phyloP scores from a whole-genome alignment of 2,888 invertebrate genomes.

The Ceratothoa steindachneri region DNA sequence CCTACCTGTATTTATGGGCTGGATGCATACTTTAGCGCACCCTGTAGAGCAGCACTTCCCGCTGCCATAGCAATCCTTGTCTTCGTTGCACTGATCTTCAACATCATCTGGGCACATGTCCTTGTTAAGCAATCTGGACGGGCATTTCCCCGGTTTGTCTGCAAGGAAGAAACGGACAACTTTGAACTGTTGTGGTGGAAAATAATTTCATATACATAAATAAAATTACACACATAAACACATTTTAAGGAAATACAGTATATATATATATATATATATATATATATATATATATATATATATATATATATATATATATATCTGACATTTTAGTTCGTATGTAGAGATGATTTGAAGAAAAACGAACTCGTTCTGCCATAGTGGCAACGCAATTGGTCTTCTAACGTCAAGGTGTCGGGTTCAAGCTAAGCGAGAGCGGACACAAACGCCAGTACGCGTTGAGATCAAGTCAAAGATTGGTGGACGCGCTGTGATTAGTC shows the following conservation, averaged over 20 bases:
- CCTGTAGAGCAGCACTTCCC: conserved; percentile 66
- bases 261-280: conserved; percentile 14
- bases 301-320: conserved; percentile 1
- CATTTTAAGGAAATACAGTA: too few relatives aligned
- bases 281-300: conserved; percentile 17
- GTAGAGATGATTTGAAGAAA: too few relatives aligned
- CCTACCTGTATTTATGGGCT: conserved; percentile 63
- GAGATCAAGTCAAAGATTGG: too few relatives aligned
- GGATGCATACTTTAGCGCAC: conserved; percentile 60
- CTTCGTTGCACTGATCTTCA: conserved; percentile 33
- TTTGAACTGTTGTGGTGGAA: not conserved
- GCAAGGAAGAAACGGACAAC: not conserved
- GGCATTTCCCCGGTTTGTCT: conserved; percentile 40
- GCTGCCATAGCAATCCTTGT: conserved; percentile 52
- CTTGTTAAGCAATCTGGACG: conserved; percentile 27
- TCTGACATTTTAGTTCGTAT: too few relatives aligned
- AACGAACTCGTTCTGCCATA: too few relatives aligned
- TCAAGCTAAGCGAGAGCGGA: too few relatives aligned
- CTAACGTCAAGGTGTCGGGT: too few relatives aligned
- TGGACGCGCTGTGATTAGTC: too few relatives aligned
- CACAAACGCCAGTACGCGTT: too few relatives aligned
- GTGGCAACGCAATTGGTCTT: too few relatives aligned
- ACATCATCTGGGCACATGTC: conserved; percentile 33
- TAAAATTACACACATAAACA: conserved; percentile 16
- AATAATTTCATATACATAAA: not conserved